A percentile compares a stretch with the other conserved stretches of the same genome.
phyloP scores from a whole-genome alignment of 2,888 invertebrate genomes.

The Callosobruchus maculatus region DNA sequence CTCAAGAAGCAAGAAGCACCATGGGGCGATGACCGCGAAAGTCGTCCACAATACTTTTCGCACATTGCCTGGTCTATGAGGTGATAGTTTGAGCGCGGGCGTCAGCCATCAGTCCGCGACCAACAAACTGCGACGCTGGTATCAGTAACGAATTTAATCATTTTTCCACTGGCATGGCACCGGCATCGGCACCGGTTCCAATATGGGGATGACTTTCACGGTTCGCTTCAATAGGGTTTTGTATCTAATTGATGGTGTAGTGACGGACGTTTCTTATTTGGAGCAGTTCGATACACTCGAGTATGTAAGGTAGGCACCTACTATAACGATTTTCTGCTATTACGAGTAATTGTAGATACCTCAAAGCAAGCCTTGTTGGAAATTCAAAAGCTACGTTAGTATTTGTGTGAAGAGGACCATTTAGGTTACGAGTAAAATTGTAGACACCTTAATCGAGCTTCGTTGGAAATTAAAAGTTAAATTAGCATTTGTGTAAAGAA shows the following conservation, averaged over 20 bases:
- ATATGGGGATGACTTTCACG: conserved; percentile 12
- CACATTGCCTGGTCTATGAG: neutral
- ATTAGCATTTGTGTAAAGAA: too few relatives aligned
- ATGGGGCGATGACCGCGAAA: too few relatives aligned
- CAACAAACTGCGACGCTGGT: conserved; percentile 28
- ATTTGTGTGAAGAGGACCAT: too few relatives aligned
- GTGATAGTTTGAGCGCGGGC: neutral
- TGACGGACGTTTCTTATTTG: neutral
- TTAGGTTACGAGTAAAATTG: too few relatives aligned
- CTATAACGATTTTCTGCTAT: neutral
- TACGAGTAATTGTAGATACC: neutral
- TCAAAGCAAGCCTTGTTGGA: too few relatives aligned
- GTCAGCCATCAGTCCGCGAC: conserved; percentile 10
- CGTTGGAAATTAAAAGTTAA: too few relatives aligned
- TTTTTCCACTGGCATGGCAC: conserved; percentile 4
- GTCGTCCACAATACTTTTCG: too few relatives aligned
- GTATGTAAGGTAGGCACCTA: neutral
- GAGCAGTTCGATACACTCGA: neutral
- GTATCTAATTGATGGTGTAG: neutral
- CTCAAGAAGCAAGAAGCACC: too few relatives aligned
- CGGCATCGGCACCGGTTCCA: conserved; percentile 9
- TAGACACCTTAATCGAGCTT: too few relatives aligned
- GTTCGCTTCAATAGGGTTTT: neutral
- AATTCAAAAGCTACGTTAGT: too few relatives aligned
- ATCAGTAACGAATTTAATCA: conserved; percentile 26